These are phyloP conservation scores for Tipula confusa DNA, from an alignment of 2,888 invertebrate species.

Conservation along the genomic window DNA sequence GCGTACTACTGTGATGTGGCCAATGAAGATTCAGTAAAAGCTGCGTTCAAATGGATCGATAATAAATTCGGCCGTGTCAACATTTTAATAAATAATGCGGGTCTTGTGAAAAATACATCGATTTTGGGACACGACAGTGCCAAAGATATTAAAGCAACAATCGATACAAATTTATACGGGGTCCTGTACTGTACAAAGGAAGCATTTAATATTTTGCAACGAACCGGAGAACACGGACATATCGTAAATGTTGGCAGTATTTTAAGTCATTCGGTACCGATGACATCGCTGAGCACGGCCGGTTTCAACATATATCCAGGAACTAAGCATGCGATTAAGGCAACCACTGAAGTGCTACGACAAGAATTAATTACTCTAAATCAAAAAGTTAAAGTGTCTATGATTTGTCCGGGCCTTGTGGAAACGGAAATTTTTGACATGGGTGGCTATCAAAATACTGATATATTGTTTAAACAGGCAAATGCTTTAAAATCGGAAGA, in stretches of 20 bases:
- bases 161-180: slow-evolving; percentile 51
- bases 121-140: slow-evolving; percentile 40
- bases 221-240: slow-evolving; percentile 46
- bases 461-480: too few species aligned
- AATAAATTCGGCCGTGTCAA: slow-evolving; percentile 52
- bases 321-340: slow-evolving; percentile 42
- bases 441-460: too few species aligned
- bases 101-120: slow-evolving; percentile 42
- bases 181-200: slow-evolving; percentile 49
- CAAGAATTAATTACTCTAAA: slow-evolving; percentile 35
- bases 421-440: background rate
- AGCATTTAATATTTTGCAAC: slow-evolving; percentile 51
- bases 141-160: slow-evolving; percentile 40
- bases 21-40: slow-evolving; percentile 52
- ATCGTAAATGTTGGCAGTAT: slow-evolving; percentile 52
- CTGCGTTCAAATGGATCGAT: slow-evolving; percentile 53
- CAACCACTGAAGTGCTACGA: slow-evolving; percentile 41
- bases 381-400: background rate
- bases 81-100: slow-evolving; percentile 58
- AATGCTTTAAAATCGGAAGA: background rate
- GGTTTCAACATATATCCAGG: slow-evolving; percentile 43
- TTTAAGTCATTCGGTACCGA: slow-evolving; percentile 50
- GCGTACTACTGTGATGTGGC: slow-evolving; percentile 53
- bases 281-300: slow-evolving; percentile 36
- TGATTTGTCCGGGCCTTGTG: background rate